A percentile compares a stretch with the other conserved stretches of the same genome.
Conservation (phyloP, 2,797 vertebrate species). For the Sebastes reedi region DNA sequence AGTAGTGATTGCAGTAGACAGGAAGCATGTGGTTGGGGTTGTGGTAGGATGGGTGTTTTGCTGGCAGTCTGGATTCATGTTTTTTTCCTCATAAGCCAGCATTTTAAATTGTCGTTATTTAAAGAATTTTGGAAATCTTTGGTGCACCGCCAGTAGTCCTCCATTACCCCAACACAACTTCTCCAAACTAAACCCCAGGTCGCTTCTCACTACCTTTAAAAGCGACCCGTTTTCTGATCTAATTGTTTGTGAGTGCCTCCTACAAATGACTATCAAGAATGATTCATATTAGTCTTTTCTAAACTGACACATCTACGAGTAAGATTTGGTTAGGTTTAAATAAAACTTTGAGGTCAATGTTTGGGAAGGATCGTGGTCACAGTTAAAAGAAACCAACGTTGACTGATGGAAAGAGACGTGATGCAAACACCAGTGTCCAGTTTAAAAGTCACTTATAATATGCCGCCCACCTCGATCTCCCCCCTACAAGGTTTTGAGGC, state of each 20-base stretch:
- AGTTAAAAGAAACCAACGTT: not conserved
- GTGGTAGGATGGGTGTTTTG: not conserved
- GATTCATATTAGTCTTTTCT: too few relatives aligned
- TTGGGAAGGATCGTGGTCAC: not conserved
- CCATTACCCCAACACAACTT: not conserved
- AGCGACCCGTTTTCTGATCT: too few relatives aligned
- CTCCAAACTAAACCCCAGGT: not conserved
- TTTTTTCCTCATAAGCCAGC: too few relatives aligned
- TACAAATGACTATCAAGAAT: too few relatives aligned
- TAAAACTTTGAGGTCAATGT: not conserved
- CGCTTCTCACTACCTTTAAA: not conserved
- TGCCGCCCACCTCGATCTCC: not conserved
- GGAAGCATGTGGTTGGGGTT: not conserved
- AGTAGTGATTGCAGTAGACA: not conserved
- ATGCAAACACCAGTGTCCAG: not conserved
- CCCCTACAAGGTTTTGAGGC: not conserved
- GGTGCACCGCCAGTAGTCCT: not conserved
- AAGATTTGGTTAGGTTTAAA: not conserved
- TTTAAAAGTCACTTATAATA: not conserved
- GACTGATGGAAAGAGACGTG: not conserved
- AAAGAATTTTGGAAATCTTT: not conserved
- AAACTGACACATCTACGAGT: too few relatives aligned
- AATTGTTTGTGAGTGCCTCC: too few relatives aligned
- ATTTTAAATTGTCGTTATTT: not conserved
- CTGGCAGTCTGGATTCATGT: too few relatives aligned